Conservation (phyloP, 2,888 invertebrate species). For the Lasioglossum morio region DNA sequence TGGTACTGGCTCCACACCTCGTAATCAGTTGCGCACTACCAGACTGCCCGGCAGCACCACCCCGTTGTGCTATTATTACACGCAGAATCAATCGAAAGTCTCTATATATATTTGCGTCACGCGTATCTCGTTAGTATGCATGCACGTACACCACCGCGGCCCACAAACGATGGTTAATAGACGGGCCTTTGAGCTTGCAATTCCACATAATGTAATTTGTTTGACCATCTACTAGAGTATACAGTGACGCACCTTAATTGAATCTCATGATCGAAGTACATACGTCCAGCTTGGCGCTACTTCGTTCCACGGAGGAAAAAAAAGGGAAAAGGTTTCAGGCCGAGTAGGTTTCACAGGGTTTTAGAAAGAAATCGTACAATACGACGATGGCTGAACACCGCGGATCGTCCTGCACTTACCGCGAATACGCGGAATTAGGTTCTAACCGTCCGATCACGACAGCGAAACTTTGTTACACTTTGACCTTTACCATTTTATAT, state of each 20-base stretch:
- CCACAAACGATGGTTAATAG: conserved; percentile 53
- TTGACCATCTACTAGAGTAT: conserved; percentile 65
- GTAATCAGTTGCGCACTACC: conserved; percentile 64
- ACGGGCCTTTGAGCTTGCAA: conserved; percentile 62
- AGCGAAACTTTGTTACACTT: neutral
- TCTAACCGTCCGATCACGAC: too few species aligned
- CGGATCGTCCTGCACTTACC: neutral
- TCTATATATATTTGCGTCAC: conserved; percentile 65
- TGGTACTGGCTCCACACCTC: conserved; percentile 38
- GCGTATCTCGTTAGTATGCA: conserved; percentile 61
- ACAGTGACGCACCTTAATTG: conserved; percentile 67
- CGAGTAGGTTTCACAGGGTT: neutral
- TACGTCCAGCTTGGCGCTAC: conserved; percentile 41
- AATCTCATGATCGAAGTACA: conserved; percentile 57
- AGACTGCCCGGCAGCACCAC: conserved; percentile 71
- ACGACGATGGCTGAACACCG: neutral
- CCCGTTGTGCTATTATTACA: conserved; percentile 70
- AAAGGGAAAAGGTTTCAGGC: neutral
- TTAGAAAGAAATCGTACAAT: neutral
- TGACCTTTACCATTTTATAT: conserved; percentile 5
- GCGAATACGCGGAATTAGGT: neutral
- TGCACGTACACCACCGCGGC: conserved; percentile 33
- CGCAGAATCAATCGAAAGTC: conserved; percentile 72
- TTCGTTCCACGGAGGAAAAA: conserved; percentile 1
- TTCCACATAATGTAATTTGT: conserved; percentile 68